These are phyloP conservation scores for Mnemiopsis leidyi DNA, from an alignment of 37 sponge, comb jelly and placozoan species.

Conservation along the genomic window DNA sequence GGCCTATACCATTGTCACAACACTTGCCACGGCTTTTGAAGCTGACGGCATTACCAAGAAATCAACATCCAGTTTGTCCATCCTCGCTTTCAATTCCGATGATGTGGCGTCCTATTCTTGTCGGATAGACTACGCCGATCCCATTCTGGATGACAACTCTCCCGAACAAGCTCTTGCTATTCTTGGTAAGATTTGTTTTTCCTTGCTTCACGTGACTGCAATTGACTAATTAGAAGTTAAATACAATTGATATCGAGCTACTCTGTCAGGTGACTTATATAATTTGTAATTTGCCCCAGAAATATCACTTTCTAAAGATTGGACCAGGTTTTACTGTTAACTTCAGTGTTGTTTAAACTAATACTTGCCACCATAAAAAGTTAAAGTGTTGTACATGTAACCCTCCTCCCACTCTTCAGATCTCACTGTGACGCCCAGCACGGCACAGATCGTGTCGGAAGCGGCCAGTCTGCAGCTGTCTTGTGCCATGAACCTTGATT, in stretches of 20 bases:
- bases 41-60: background rate
- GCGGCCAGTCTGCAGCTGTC: background rate
- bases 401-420: background rate
- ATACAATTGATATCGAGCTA: background rate
- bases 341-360: no score
- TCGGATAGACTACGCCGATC: conserved; percentile 12
- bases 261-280: no score
- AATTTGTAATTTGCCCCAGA: no score
- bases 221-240: background rate
- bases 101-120: background rate
- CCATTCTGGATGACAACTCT: background rate
- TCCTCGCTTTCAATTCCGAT: background rate
- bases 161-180: background rate
- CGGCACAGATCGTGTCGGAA: background rate
- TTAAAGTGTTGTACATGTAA: background rate
- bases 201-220: background rate
- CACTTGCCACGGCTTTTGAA: background rate
- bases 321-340: no score
- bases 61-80: background rate
- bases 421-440: background rate
- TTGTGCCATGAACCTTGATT: background rate
- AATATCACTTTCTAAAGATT: no score
- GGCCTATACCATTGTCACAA: background rate
- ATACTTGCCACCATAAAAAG: no score
- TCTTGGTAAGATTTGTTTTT: background rate